A percentile compares a stretch with the other conserved stretches of the same genome.
Conservation (phyloP, 2,888 invertebrate genomes). For the Cosmia pyralina region DNA sequence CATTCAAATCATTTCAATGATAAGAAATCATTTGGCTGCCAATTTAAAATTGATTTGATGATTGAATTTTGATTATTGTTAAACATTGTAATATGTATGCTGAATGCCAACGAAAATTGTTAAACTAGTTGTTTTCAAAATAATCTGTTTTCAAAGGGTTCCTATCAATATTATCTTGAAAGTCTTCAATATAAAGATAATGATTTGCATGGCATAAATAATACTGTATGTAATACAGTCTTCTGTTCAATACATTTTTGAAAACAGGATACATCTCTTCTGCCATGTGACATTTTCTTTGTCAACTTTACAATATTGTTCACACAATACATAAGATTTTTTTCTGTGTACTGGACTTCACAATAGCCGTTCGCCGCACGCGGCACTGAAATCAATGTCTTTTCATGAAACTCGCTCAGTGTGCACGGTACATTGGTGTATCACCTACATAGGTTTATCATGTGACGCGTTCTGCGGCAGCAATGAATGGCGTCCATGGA, state of each 20-base stretch:
- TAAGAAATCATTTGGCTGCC: constrained; percentile 6
- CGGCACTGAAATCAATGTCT: constrained; percentile 67
- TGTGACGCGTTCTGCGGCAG: constrained; percentile 65
- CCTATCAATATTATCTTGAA: constrained; percentile 9
- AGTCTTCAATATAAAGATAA: background rate
- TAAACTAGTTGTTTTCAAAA: background rate
- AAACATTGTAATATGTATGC: background rate
- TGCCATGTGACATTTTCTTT: constrained; percentile 11
- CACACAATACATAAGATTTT: constrained; percentile 44
- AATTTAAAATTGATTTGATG: constrained; percentile 20
- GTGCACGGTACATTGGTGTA: constrained; percentile 70
- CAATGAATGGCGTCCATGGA: constrained; percentile 74
- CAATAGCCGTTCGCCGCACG: constrained; percentile 66
- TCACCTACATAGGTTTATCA: constrained; percentile 68
- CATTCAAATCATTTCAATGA: constrained; percentile 17
- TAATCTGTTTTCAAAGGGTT: background rate
- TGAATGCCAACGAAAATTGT: constrained; percentile 2
- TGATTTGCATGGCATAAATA: background rate
- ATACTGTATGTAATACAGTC: background rate
- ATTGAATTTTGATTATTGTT: constrained; percentile 8
- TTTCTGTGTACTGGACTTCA: constrained; percentile 36
- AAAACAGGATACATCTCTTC: background rate
- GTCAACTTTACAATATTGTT: constrained; percentile 20
- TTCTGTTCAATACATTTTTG: background rate
- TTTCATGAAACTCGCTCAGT: constrained; percentile 61